phyloP scores from a whole-genome alignment of 2,113 vertebrate species.

The Platycercus adscitus region DNA sequence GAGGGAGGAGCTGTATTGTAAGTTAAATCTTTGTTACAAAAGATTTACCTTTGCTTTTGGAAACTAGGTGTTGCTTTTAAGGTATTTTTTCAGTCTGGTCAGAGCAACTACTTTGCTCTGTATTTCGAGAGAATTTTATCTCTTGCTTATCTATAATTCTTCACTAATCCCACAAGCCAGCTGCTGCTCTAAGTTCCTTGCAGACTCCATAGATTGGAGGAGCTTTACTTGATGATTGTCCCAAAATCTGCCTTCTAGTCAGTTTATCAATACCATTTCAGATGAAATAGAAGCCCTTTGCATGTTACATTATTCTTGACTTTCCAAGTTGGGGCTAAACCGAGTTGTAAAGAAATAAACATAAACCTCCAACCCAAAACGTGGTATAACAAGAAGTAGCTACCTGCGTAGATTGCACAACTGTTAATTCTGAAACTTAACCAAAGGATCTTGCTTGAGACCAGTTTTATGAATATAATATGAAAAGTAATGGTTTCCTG shows the following conservation, averaged over 20 bases:
- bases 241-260: no score
- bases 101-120: background rate
- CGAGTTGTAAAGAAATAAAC: background rate
- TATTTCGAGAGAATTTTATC: background rate
- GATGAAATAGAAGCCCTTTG: background rate
- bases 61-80: background rate
- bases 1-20: constrained; percentile 30
- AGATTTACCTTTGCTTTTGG: background rate
- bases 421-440: background rate
- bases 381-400: background rate
- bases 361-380: background rate
- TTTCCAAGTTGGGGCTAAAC: background rate
- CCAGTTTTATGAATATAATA: background rate
- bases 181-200: background rate
- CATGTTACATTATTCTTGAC: background rate
- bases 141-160: background rate
- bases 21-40: constrained; percentile 11
- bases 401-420: background rate
- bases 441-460: background rate
- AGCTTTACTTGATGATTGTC: no score
- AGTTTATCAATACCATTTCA: no score
- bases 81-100: background rate
- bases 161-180: background rate
- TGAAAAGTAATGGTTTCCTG: background rate
- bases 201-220: background rate